phyloP scores from a whole-genome alignment of 2,113 vertebrate genomes.

The Ctenomys sociabilis region DNA sequence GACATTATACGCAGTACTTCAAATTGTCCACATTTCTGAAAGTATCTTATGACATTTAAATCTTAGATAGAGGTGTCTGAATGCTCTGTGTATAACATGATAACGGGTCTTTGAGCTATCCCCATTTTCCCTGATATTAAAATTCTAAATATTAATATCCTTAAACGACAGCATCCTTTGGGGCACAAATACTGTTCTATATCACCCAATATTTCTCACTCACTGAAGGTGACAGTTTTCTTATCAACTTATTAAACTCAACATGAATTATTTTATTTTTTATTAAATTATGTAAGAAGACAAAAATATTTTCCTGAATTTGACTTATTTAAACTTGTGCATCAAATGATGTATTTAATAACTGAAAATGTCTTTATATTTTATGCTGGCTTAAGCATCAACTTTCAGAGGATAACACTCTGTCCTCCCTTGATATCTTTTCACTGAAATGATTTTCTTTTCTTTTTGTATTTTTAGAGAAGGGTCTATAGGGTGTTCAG shows the following conservation, averaged over 20 bases:
- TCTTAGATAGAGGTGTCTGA: not conserved
- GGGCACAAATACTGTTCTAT: not conserved
- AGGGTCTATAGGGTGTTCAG: no score
- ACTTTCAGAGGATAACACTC: not conserved
- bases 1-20: constrained; percentile 16
- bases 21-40: not conserved
- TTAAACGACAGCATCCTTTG: not conserved
- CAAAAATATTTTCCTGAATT: not conserved
- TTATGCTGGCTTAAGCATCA: not conserved
- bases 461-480: no score
- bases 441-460: not conserved
- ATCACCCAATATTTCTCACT: not conserved
- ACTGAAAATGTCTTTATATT: not conserved
- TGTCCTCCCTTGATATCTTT: not conserved
- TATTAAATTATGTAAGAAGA: not conserved
- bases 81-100: not conserved
- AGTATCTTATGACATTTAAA: not conserved
- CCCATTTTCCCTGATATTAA: not conserved
- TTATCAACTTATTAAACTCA: not conserved
- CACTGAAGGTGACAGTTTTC: not conserved
- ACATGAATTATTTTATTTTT: not conserved
- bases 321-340: not conserved
- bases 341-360: constrained; percentile 29
- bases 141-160: not conserved
- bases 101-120: not conserved